Evolutionary conservation across 2,113 vertebrate species (phyloP).

Genomic region (Jacana jacana): DNA sequence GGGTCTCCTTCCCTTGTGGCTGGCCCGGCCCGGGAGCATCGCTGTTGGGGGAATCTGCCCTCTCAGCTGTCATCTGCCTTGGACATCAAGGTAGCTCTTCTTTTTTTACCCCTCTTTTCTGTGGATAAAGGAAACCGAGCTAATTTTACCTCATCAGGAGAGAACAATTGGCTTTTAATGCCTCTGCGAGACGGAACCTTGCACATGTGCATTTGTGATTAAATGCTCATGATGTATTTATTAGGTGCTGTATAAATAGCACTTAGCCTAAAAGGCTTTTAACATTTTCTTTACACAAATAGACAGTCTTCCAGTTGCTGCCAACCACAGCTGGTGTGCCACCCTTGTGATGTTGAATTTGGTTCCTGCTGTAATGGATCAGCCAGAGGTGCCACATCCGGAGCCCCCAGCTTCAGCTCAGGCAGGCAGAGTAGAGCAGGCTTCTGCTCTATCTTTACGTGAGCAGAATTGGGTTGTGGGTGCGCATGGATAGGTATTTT

Average conservation of each 20-base stretch:
- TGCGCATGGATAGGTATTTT: background rate
- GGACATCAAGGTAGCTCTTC: background rate
- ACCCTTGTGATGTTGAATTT: background rate
- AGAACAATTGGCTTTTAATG: background rate
- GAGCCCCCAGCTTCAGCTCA: background rate
- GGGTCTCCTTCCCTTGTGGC: constrained; percentile 32
- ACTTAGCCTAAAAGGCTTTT: background rate
- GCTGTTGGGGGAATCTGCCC: background rate
- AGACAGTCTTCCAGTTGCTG: background rate
- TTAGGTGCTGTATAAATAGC: background rate
- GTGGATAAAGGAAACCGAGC: background rate
- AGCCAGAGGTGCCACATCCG: background rate
- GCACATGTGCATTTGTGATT: background rate
- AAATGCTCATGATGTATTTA: background rate
- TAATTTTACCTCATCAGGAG: background rate
- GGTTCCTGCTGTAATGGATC: background rate
- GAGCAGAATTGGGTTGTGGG: constrained; percentile 40
- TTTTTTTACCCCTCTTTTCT: accelerated
- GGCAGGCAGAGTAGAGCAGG: background rate
- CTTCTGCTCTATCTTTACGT: constrained; percentile 13
- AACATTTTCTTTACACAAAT: background rate
- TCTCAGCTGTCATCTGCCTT: background rate
- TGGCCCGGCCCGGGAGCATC: constrained; percentile 25
- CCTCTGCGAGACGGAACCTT: background rate
- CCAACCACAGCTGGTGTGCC: background rate